Percentiles rank a stretch among this genome's conserved stretches.
These are phyloP conservation scores for Gila robusta DNA, from an alignment of 2,797 vertebrate species.

Conservation along the genomic window DNA sequence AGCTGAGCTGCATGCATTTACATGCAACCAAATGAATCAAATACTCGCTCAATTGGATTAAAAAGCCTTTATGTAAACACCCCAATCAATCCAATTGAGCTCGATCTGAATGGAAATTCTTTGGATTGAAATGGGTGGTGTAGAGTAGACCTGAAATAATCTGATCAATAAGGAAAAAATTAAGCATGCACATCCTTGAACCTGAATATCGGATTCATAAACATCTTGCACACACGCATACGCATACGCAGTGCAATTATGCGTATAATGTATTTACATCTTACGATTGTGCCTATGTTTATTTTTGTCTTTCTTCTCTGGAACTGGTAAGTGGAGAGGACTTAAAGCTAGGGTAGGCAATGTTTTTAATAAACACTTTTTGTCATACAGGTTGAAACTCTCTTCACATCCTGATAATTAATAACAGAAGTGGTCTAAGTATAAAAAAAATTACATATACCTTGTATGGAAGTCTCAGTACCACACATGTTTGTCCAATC, in stretches of 20 bases:
- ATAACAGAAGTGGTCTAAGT: not conserved
- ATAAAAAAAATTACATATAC: not conserved
- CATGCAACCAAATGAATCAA: not conserved
- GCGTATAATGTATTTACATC: not conserved
- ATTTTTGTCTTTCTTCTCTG: not conserved
- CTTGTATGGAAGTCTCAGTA: not conserved
- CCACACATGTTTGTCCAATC: not conserved
- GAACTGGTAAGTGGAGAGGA: not conserved
- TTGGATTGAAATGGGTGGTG: not conserved
- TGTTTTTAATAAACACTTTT: not conserved
- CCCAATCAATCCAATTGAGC: not conserved
- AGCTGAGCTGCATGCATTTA: not conserved
- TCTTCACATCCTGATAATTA: not conserved
- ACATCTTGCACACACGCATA: not conserved
- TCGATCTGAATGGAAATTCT: not conserved
- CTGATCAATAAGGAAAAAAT: not conserved
- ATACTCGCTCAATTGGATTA: not conserved
- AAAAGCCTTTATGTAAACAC: not conserved
- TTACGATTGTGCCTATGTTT: not conserved
- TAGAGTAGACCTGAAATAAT: conserved; percentile 6
- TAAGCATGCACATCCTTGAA: not conserved
- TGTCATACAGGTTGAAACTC: not conserved
- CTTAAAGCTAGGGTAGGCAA: not conserved
- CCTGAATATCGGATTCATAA: not conserved
- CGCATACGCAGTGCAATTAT: not conserved